A percentile compares a stretch with the other conserved stretches of the same genome.
Conservation (phyloP, 2,888 invertebrate genomes). For the Tineola bisselliella region DNA sequence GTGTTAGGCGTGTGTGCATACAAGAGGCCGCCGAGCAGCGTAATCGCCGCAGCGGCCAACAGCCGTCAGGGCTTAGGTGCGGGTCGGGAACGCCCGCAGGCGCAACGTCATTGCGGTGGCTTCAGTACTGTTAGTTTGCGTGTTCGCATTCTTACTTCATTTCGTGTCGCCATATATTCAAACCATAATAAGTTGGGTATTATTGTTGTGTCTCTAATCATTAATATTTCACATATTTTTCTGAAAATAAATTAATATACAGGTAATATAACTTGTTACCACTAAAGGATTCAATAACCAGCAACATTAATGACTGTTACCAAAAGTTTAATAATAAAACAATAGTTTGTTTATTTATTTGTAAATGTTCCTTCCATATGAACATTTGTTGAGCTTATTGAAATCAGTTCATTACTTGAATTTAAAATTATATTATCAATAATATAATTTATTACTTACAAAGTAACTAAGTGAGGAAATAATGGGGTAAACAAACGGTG, state of each 20-base stretch:
- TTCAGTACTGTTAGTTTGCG: conserved; percentile 84
- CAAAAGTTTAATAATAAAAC: too few species aligned
- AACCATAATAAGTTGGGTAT: conserved; percentile 95
- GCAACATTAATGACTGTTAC: too few species aligned
- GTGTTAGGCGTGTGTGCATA: background rate
- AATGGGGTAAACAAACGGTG: conserved; percentile 83
- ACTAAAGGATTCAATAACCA: background rate
- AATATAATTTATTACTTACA: conserved; percentile 68
- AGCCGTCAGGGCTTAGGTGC: conserved; percentile 20
- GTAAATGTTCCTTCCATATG: too few species aligned
- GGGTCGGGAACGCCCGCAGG: conserved; percentile 31
- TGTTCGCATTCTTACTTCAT: conserved; percentile 82
- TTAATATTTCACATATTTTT: conserved; percentile 84
- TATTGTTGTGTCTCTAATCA: conserved; percentile 87
- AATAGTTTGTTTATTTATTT: too few species aligned
- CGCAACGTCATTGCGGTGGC: conserved; percentile 80
- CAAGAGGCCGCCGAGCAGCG: conserved; percentile 43
- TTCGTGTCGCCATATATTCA: conserved; percentile 88
- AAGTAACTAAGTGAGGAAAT: conserved; percentile 85
- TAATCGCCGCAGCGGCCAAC: conserved; percentile 44
- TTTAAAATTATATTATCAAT: too few species aligned
- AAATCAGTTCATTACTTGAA: too few species aligned
- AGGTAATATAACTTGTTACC: background rate
- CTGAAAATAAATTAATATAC: conserved; percentile 54
- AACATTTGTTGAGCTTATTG: too few species aligned